Conservation (phyloP, 92 coral and sea anemone species). For the Desmophyllum pertusum region DNA sequence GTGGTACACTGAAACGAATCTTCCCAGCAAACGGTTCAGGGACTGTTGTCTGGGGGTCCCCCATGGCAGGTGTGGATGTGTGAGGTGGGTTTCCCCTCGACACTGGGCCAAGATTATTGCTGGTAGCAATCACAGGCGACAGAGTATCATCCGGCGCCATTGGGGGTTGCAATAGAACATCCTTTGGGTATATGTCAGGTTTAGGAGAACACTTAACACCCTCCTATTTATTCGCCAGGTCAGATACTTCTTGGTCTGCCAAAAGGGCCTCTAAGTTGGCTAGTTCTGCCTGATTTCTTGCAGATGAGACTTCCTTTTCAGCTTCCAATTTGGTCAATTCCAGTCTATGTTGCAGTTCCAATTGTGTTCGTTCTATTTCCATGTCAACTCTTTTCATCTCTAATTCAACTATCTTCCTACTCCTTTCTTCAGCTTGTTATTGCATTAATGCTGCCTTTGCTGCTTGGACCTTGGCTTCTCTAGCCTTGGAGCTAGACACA, state of each 20-base stretch:
- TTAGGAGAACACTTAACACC: constrained; percentile 17
- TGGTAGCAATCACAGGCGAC: background rate
- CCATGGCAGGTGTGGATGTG: constrained; percentile 13
- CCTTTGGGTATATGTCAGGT: background rate
- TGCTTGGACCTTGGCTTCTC: constrained; percentile 7
- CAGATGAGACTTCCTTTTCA: constrained; percentile 8
- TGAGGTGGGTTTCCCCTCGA: background rate
- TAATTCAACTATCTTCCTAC: background rate
- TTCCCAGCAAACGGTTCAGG: background rate
- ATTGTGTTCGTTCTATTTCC: background rate
- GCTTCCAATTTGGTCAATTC: constrained; percentile 27
- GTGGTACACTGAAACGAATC: background rate
- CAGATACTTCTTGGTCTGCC: constrained; percentile 7
- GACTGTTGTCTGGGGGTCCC: background rate
- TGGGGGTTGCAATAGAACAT: background rate
- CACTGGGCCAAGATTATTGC: background rate
- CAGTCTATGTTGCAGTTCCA: constrained; percentile 13
- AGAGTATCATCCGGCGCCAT: background rate
- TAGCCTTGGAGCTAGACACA: background rate
- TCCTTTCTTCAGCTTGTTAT: constrained; percentile 9
- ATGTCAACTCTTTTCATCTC: constrained; percentile 7
- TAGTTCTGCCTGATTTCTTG: constrained; percentile 18
- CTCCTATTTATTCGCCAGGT: background rate
- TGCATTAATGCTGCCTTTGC: constrained; percentile 23
- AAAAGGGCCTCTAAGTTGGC: background rate